phyloP scores from a whole-genome alignment of 2,888 invertebrate genomes.

The Balanococcus diminutus region DNA sequence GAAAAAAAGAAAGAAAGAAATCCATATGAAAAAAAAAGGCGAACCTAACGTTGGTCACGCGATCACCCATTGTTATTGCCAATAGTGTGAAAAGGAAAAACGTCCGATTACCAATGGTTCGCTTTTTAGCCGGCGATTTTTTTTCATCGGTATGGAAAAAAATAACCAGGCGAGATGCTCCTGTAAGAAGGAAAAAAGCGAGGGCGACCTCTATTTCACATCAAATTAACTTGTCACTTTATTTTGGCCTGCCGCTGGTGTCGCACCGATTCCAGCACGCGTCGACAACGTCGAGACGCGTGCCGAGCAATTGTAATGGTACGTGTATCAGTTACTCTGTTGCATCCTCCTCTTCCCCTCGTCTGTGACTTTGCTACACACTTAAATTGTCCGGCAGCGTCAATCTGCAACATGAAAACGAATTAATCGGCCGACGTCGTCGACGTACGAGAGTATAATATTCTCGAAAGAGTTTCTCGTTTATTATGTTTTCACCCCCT shows the following conservation, averaged over 20 bases:
- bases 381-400: conserved; percentile 10
- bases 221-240: conserved; percentile 55
- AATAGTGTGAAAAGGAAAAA: conserved; percentile 53
- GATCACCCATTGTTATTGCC: conserved; percentile 47
- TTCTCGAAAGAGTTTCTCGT: neutral
- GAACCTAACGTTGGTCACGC: conserved; percentile 45
- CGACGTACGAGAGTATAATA: neutral
- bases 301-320: conserved; percentile 51
- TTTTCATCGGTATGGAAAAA: neutral
- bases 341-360: neutral
- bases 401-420: neutral
- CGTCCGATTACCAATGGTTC: conserved; percentile 45
- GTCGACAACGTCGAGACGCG: conserved; percentile 45
- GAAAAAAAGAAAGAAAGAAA: neutral
- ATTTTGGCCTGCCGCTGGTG: conserved; percentile 48
- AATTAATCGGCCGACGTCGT: neutral
- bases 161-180: neutral
- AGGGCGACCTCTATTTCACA: conserved; percentile 49
- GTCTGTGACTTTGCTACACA: neutral
- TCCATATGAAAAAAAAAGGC: conserved; percentile 20
- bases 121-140: conserved; percentile 29
- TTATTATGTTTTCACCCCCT: neutral
- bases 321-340: conserved; percentile 49
- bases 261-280: conserved; percentile 45
- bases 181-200: neutral